Evolutionary conservation across 92 coral and sea anemone genomes (phyloP).

Genomic region (Zoanthus solanderi): DNA sequence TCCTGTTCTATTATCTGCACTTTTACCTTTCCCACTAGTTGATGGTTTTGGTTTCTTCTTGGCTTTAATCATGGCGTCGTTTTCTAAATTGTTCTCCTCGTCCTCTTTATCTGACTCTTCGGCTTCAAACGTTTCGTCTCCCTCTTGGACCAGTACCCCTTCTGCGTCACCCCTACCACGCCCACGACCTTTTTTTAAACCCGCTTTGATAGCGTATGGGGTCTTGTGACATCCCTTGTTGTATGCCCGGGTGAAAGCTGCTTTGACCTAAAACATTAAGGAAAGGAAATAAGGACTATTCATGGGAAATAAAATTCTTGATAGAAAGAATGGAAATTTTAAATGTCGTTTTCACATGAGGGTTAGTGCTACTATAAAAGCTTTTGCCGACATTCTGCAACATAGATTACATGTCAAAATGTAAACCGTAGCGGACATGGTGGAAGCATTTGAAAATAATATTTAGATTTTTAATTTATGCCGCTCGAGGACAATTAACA

Average conservation of each 20-base stretch:
- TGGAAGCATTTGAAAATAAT: too few relatives aligned
- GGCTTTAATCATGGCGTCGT: constrained; percentile 81
- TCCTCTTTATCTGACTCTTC: constrained; percentile 64
- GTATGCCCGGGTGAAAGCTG: constrained; percentile 92
- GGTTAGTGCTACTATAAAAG: too few relatives aligned
- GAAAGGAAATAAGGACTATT: too few relatives aligned
- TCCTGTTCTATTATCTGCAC: constrained; percentile 16
- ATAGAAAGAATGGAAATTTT: too few relatives aligned
- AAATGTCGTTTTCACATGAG: too few relatives aligned
- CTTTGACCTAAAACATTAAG: constrained; percentile 69
- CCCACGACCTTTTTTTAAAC: constrained; percentile 74
- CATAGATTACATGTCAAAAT: too few relatives aligned
- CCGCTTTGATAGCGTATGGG: constrained; percentile 78
- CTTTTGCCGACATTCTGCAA: too few relatives aligned
- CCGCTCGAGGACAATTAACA: too few relatives aligned
- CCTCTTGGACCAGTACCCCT: constrained; percentile 56
- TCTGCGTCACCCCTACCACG: constrained; percentile 56
- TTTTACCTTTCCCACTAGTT: constrained; percentile 52
- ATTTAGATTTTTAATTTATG: too few relatives aligned
- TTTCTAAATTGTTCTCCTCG: constrained; percentile 69
- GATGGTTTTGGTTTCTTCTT: constrained; percentile 64
- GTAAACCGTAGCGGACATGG: too few relatives aligned
- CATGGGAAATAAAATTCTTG: too few relatives aligned
- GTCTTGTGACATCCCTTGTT: constrained; percentile 89
- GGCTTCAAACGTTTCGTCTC: constrained; percentile 28